Conservation (phyloP, 1,140 invertebrate genomes). For the Rhagoletis pomonella region DNA sequence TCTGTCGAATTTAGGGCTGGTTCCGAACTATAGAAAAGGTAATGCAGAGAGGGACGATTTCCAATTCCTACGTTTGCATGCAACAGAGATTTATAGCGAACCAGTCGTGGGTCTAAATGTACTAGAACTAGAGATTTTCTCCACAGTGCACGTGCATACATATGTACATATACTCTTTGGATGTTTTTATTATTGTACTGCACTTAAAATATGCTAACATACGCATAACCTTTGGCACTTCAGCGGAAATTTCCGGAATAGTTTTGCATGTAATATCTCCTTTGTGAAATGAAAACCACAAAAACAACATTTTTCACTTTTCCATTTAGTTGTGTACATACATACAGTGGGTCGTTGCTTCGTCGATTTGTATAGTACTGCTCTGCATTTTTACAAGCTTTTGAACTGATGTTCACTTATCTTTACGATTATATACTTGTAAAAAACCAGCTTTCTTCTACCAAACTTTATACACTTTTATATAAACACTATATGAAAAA, state of each 20-base stretch:
- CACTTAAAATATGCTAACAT: neutral
- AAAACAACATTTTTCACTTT: neutral
- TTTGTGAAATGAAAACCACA: neutral
- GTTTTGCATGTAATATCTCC: neutral
- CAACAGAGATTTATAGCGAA: too few species aligned
- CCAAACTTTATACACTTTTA: neutral
- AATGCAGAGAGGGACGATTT: too few species aligned
- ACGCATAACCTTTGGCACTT: neutral
- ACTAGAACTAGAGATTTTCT: too few species aligned
- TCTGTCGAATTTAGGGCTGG: too few species aligned
- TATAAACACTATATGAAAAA: too few species aligned
- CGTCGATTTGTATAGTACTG: neutral
- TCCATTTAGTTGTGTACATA: too few species aligned
- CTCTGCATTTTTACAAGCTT: neutral
- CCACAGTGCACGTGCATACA: too few species aligned
- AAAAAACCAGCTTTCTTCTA: neutral
- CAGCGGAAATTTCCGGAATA: constrained; percentile 9
- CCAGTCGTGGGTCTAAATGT: too few species aligned
- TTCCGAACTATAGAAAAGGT: too few species aligned
- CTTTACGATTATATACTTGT: neutral
- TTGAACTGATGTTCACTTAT: neutral
- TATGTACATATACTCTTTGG: too few species aligned
- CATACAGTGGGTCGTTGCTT: too few species aligned
- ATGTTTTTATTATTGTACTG: neutral
- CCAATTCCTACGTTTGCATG: too few species aligned